Base-by-base conservation (phyloP, 2,888 invertebrate genomes). In the Subacronicta megacephala region DNA sequence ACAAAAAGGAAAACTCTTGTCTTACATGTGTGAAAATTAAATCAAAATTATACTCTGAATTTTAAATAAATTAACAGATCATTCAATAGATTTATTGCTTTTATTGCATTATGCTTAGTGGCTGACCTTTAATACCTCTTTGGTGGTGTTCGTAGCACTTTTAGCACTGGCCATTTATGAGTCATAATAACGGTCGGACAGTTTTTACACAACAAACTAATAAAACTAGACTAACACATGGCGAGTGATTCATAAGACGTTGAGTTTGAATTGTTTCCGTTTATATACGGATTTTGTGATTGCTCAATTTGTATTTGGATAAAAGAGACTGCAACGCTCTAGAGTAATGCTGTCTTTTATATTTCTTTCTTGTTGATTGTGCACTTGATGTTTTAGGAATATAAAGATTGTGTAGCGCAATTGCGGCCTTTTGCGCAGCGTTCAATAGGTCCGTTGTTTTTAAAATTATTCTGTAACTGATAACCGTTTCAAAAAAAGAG, bases 131-230 rank as follows among this genome's bases (percentile, higher is more conserved):
- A 50, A 60, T 47, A 55, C 65, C 50, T 51, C 56, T 54, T 53
- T 63, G 61, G 76, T 61, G 73, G 51, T 65, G 69, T 52, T 68
- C 50, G 65, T 76, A 72, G 59, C 70, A 63, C 67, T 63, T 72
- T 64, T 68, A 68, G 76, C 47, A 7, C 54, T 54, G 45, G 50
- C 59, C 20, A 55, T 36, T 54, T 31, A 42, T 81, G 82, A 82
- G 42, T 82, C 81, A 81, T 66, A 18, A 66, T 80, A 82, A 82
- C 82, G 82, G 82, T 75, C 75, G 68, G 65, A 55, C 29, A 63
- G 58, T 75, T 77, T 78, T 80, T 77, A 72, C 69, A 72, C 59
- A 62, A 65, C 62, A 64, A 64, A 69, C 62, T 68, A 68, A 72
- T 72, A 71, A 68, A 75, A 69, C 58, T 75, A 75, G 64, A 64